phyloP scores from a whole-genome alignment of 2,797 vertebrate genomes.

The Hafferia zeledoni region DNA sequence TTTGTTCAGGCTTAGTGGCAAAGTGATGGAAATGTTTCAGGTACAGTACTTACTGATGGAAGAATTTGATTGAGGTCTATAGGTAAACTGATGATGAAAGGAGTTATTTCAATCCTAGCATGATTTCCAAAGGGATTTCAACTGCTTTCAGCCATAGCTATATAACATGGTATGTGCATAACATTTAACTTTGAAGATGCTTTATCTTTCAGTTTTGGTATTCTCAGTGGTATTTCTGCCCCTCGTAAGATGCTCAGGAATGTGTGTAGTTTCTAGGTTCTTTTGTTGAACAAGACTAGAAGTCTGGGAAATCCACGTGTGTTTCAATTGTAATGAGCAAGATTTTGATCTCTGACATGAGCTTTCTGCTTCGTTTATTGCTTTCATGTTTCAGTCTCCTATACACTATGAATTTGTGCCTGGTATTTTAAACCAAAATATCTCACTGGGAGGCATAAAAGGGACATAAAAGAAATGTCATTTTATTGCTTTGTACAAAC shows the following conservation, averaged over 20 bases:
- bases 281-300: not conserved
- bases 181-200: not conserved
- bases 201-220: not conserved
- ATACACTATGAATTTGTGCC: not conserved
- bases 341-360: not conserved
- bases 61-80: not conserved
- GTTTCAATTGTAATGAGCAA: not conserved
- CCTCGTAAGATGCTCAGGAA: not conserved
- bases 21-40: slow-evolving; percentile 24
- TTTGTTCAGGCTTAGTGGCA: slow-evolving; percentile 25
- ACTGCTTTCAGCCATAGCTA: not conserved
- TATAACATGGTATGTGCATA: not conserved
- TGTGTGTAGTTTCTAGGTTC: not conserved
- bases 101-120: not conserved
- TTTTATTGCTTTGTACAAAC: not conserved
- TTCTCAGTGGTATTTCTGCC: not conserved
- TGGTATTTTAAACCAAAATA: not conserved
- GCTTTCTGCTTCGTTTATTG: not conserved
- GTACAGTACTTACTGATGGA: slow-evolving; percentile 18
- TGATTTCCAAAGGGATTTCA: not conserved
- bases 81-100: slow-evolving; percentile 7
- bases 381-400: not conserved
- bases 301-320: not conserved
- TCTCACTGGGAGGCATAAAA: not conserved
- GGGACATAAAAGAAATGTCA: not conserved